phyloP scores from a whole-genome alignment of 1,140 invertebrate genomes.

The Araneus ventricosus region DNA sequence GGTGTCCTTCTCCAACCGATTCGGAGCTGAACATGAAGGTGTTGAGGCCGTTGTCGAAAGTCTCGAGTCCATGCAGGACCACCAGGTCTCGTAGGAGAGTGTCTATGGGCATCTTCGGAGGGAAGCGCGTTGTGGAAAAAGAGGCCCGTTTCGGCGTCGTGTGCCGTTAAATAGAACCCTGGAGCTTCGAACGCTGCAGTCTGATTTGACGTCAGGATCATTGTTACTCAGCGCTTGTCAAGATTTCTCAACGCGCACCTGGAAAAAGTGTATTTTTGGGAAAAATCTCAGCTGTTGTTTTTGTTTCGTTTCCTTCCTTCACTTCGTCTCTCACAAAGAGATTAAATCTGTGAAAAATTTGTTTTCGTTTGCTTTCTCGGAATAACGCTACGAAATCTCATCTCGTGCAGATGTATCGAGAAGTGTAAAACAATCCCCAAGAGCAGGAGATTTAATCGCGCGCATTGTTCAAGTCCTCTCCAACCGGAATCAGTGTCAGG shows the following conservation, averaged over 20 bases:
- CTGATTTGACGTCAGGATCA: background rate
- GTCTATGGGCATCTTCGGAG: constrained; percentile 42
- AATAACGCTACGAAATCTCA: too few relatives aligned
- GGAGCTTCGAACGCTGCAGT: background rate
- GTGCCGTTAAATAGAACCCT: background rate
- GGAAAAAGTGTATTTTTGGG: background rate
- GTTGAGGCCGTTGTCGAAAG: constrained; percentile 57
- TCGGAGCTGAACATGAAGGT: constrained; percentile 84
- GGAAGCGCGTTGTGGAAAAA: constrained; percentile 39
- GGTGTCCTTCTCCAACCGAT: constrained; percentile 84
- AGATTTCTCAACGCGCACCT: background rate
- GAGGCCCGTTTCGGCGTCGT: background rate
- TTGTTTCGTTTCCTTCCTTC: background rate
- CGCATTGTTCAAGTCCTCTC: too few relatives aligned
- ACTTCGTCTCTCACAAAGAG: too few relatives aligned
- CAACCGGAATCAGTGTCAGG: too few relatives aligned
- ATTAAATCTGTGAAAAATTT: too few relatives aligned
- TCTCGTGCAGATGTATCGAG: too few relatives aligned
- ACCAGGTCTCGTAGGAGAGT: background rate
- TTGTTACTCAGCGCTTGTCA: background rate
- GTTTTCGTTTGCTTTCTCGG: too few relatives aligned
- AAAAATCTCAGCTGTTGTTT: background rate
- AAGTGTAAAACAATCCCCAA: too few relatives aligned
- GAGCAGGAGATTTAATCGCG: too few relatives aligned
- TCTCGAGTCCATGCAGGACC: constrained; percentile 26